Base-by-base conservation (phyloP, 30 jellyfish, hydroid and myxozoan genomes). In the Hydractinia symbiolongicarpus region DNA sequence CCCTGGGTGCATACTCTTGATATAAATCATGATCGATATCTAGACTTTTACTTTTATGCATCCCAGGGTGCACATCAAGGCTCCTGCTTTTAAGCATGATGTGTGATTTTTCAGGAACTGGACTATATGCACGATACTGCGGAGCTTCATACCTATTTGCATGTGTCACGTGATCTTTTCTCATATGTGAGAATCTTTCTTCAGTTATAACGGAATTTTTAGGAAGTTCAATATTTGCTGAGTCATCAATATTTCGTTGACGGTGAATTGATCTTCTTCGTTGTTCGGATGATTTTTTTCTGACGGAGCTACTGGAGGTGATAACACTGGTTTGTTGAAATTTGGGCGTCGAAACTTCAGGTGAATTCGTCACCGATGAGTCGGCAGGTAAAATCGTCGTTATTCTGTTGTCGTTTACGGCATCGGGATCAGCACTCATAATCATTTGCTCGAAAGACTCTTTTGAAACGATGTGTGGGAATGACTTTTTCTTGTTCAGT, bases 291-390 rank as follows among this genome's bases (percentile, higher is more conserved):
- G 80, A 71, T 19, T 71, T 71, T 53, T 71, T 30, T 19, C 80
- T 54, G 11, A 53, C 67, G 52, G 74, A 51, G 19, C 19, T 64
- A 51, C 74, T 64, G 1, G 69, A 58, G 9, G 80, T 71, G 80
- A 71, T 71, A 9, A 71, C 80, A 71, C 80, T 71, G 9, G 80
- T 71, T 53, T 71, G 80, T 50, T 71, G 80, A 8, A 71, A 30
- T 58, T 30, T 19, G 40, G 30, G 80, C 60, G 80, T 49, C 15
- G 80, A 8, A 6, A 58, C 8, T 8, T 71, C 60, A 6, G 44
- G 44, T 30, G 44, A 30, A 30, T 30, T 30, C 44, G 44, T 30
- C 44, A 30, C 44, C 44, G 44, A 30, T 30, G 44, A 30, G 44
- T 30, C 44, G 44, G 44, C 44, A 30, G 44, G 44, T 30, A 30